Base-by-base conservation (phyloP, 2,888 invertebrate genomes). In the Cheilosia urbana region DNA sequence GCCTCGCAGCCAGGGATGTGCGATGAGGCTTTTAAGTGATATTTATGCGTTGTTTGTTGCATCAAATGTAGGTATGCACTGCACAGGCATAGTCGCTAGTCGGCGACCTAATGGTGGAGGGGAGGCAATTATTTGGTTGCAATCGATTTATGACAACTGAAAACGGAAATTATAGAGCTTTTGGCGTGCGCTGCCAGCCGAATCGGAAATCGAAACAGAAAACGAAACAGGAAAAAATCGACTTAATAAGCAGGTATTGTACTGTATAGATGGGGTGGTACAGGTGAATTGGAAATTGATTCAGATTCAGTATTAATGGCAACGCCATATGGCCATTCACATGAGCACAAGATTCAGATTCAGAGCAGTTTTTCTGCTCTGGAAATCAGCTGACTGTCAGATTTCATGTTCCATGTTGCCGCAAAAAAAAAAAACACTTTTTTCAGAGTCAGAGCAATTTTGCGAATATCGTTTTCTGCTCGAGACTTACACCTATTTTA, bases 131-230 rank as follows among this genome's bases (percentile, higher is more conserved):
- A n/a, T 65, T 75, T 60, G 42, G 19, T 55, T 49, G 62, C 71
- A 76, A 80, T 71, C 47, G 42, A 77, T 81, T 81, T 81, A 85
- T 85, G 85, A 85, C 62, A 72, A 62, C 15, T 62, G 76, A 85
- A 55, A 58, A 72, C 62, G 60, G 66, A 62, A 77, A 85, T 77
- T 51, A 66, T 5, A 55, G 11, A 66, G 42, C 17, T 42, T 57
- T 40, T 42, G 30, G 13, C 21, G 40, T 9, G 34, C 2, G 53
- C 55, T 30, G 17, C 4, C 19, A 57, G 69, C 30, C 51, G 53
- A 84, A 58, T 79, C 51, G 57, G 75, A 66, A 80, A 75, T 65
- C 42, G 42, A 60, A 78, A 49, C 6, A 19, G 45, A 21, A n/a
- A n/a, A n/a, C 42, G 42, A 60, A 78, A 49, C 6, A 19, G 45